Evolutionary conservation across 2,888 invertebrate genomes (phyloP).

Genomic region (Idaea biselata): DNA sequence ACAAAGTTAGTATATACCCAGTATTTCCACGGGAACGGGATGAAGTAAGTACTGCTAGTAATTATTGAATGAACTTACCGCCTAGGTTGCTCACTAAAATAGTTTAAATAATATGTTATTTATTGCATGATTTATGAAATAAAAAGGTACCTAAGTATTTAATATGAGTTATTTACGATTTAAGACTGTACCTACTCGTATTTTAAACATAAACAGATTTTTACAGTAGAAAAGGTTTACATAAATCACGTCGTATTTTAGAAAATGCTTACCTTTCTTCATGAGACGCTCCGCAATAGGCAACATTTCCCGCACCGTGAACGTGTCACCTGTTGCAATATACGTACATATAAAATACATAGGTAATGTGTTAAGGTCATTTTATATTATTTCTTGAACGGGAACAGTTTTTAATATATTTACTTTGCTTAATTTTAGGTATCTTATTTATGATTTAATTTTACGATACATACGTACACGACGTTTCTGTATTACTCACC

Average conservation of each 20-base stretch:
- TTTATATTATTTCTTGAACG: no score
- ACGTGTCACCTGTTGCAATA: constrained; percentile 48
- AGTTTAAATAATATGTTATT: neutral
- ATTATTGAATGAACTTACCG: neutral
- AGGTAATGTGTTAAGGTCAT: no score
- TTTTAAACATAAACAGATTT: neutral
- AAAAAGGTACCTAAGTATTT: no score
- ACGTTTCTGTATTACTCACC: constrained; percentile 16
- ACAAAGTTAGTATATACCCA: no score
- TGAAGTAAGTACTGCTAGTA: no score
- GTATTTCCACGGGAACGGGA: no score
- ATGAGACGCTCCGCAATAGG: constrained; percentile 46
- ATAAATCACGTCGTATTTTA: neutral
- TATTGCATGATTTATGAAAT: no score
- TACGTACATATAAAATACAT: neutral
- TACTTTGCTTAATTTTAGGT: no score
- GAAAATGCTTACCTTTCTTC: constrained; percentile 40
- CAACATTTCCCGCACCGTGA: constrained; percentile 52
- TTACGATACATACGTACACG: neutral
- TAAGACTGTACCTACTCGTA: no score
- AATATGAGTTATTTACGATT: no score
- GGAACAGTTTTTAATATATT: no score
- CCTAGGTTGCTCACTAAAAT: neutral
- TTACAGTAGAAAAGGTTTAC: neutral
- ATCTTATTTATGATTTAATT: no score